Base-by-base conservation (phyloP, 1,140 invertebrate genomes). In the Drosophila willistoni region DNA sequence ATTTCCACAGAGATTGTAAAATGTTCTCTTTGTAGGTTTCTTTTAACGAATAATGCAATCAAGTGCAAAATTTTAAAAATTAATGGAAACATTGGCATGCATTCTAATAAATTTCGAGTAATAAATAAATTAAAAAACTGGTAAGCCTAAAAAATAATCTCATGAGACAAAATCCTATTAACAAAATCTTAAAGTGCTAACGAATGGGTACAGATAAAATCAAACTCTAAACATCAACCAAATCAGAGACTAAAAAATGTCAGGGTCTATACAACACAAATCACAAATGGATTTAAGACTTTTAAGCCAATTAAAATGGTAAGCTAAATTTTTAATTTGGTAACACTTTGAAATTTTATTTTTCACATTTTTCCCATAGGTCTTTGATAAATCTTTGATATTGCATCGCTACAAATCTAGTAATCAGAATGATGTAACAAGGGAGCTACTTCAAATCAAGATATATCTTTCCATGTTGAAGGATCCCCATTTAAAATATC, bases 81-180 rank as follows among this genome's bases (percentile, higher is more conserved):
- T 25, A 34, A 12, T 39, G n/a, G 44, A n/a, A 62, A 17, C 36
- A 39, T 80, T 71, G 77, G 67, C 55, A 80, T 80, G 78, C 22
- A 75, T 39, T 68, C 34, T 25, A 42, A 22, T 6, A 80, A 80
- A 80, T 64, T 80, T 76, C 55, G 56, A 71, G 60, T 68, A 39
- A 59, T 75, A 14, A 54, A 60, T 33, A 80, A 76, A 71, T 68
- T 75, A 19, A 34, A 22, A 56, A 7, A 36, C 5, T 13, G 33
- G 77, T 80, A 68, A 36, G 67, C 25, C 5, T 34, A 14, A 34
- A 9, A 9, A 9, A 36, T 10, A 19, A 6, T 64, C 13, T 34
- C 4, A 9, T n/a, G 7, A n/a, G 6, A 44, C 13, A 44, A n/a
- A 19, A 19, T 0, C 10, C n/a, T 14, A 6, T 22, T 9, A 22